Evolutionary conservation across 1,140 invertebrate species (phyloP).

Genomic region (Medauroidea extradentata): DNA sequence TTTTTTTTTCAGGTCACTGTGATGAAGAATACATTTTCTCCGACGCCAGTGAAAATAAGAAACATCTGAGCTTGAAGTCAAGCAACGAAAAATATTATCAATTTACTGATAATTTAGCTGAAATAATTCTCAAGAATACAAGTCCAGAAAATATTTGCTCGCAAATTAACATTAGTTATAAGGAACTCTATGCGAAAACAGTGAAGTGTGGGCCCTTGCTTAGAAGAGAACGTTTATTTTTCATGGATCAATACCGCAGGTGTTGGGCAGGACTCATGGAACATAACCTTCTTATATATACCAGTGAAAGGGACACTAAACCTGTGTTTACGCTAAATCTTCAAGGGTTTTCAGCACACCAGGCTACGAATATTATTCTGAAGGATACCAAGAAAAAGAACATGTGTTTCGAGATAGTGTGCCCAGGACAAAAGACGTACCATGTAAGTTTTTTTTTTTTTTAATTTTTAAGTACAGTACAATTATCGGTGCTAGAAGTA

Average conservation of each 20-base stretch:
- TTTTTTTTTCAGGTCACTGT: too few relatives aligned
- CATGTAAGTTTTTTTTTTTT: slow-evolving; percentile 1
- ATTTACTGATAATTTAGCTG: too few relatives aligned
- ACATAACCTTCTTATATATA: neutral
- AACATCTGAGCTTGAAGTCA: too few relatives aligned
- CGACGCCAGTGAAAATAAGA: too few relatives aligned
- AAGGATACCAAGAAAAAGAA: slow-evolving; percentile 9
- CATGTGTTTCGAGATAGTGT: slow-evolving; percentile 5
- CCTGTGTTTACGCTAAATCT: neutral
- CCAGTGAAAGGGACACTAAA: slow-evolving; percentile 8
- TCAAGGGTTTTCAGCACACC: neutral
- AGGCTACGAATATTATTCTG: neutral
- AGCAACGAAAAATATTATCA: too few relatives aligned
- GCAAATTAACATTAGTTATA: neutral
- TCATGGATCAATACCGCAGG: neutral
- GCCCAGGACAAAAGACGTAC: slow-evolving; percentile 10
- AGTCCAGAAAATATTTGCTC: too few relatives aligned
- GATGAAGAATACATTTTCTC: too few relatives aligned
- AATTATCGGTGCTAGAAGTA: too few relatives aligned
- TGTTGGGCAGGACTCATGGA: slow-evolving; percentile 3
- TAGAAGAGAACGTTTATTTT: slow-evolving; percentile 5
- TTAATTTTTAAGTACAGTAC: too few relatives aligned
- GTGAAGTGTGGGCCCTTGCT: slow-evolving; percentile 6
- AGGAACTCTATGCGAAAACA: neutral
- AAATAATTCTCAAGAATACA: too few relatives aligned